phyloP scores from a whole-genome alignment of 2,113 vertebrate species.

The Equus przewalskii region DNA sequence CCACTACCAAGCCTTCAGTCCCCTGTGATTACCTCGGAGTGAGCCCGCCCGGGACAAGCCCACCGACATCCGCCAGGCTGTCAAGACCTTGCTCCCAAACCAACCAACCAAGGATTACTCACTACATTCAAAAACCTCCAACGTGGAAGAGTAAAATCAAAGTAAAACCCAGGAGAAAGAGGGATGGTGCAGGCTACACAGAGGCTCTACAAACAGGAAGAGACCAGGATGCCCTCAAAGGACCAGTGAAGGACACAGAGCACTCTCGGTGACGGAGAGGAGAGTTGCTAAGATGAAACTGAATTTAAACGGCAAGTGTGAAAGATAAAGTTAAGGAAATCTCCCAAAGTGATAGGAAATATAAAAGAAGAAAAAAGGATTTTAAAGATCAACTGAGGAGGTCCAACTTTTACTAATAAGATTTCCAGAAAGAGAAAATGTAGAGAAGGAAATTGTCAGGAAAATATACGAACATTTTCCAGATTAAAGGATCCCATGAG shows the following conservation, averaged over 20 bases:
- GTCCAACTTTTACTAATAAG: background rate
- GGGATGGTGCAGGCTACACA: too few relatives aligned
- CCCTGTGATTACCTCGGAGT: background rate
- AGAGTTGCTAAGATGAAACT: background rate
- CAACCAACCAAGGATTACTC: background rate
- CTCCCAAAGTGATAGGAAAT: background rate
- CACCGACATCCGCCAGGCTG: background rate
- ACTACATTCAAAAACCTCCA: background rate
- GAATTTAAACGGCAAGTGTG: background rate
- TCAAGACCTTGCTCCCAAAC: background rate
- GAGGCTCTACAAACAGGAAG: background rate
- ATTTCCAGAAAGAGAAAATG: background rate
- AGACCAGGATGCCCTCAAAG: background rate
- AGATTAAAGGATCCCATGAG: background rate
- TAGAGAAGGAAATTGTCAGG: background rate
- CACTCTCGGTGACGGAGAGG: background rate
- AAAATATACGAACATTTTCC: background rate
- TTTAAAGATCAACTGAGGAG: background rate
- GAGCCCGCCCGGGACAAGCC: background rate
- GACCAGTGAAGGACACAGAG: background rate
- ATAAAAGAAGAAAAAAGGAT: background rate
- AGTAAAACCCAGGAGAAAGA: background rate
- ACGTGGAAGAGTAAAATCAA: background rate
- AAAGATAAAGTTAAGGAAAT: background rate
- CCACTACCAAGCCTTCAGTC: background rate